Percentiles rank a stretch among this genome's conserved stretches.
Conservation (phyloP, 2,888 invertebrate species). For the Empis stercorea region DNA sequence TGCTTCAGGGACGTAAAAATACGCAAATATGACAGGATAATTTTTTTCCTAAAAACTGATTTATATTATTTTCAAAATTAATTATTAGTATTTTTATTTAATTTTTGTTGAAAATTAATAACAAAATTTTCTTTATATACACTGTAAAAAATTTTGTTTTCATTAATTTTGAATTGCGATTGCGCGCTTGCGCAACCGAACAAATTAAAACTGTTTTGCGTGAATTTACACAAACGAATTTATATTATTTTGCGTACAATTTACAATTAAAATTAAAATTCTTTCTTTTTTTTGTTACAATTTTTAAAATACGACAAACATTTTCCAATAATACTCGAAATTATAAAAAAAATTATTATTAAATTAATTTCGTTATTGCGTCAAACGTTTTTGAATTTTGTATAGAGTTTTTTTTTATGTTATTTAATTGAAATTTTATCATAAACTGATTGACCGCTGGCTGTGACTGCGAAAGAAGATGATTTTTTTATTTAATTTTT, state of each 20-base stretch:
- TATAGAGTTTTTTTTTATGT: too few species aligned
- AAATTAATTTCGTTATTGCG: background rate
- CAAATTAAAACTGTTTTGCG: too few species aligned
- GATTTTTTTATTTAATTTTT: too few species aligned
- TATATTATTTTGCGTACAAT: slow-evolving; percentile 4
- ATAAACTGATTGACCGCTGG: slow-evolving; percentile 25
- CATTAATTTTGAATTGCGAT: background rate
- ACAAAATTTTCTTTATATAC: too few species aligned
- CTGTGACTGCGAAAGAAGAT: background rate
- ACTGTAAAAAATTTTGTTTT: background rate
- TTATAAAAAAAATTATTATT: too few species aligned
- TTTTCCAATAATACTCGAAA: too few species aligned
- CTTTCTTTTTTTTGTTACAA: background rate
- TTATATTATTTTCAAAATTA: background rate
- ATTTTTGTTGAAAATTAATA: too few species aligned
- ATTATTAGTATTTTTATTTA: slow-evolving; percentile 1
- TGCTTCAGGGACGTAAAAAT: too few species aligned
- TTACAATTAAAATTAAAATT: background rate
- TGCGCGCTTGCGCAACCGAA: background rate
- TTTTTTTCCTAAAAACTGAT: too few species aligned
- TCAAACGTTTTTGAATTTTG: background rate
- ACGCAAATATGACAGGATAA: too few species aligned
- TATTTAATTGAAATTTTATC: slow-evolving; percentile 26
- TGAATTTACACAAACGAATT: slow-evolving; percentile 4
- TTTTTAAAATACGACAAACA: background rate